Base-by-base conservation (phyloP, 2,888 invertebrate species). In the Stenodera caucasica region DNA sequence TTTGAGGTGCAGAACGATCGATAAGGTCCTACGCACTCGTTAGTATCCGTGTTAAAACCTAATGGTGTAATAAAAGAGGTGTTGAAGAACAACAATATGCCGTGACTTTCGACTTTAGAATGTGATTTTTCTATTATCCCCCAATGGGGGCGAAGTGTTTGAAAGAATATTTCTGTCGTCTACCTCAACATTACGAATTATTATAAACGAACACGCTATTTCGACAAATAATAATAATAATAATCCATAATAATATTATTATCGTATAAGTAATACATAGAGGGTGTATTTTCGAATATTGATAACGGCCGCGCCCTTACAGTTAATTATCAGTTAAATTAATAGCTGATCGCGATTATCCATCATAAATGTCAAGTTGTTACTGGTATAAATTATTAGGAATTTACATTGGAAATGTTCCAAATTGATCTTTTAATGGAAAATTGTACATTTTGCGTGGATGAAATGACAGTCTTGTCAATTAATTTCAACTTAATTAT, bases 71-170 rank as follows among this genome's bases (percentile, higher is more conserved):
- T 58, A 62, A 64, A 67, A 63, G 26, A 65, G 66, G 69, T 64
- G 68, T 64, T 66, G 66, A 65, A 71, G 61, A 66, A 71, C 71
- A 69, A 64, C 64, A 64, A 61, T 68, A 70, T 70, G 63, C 62
- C 71, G 71, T 71, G 71, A 71, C 71, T 61, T 55, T 65, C n/a
- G 21, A 21, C 7, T 58, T 53, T 55, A 26, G 52, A 53, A 49
- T 55, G 55, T 55, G 62, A 62, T 62, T 62, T 62, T 60, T 58
- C 53, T 49, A 21, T 55, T 55, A 50, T 52, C 21, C 45, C 45
- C 45, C 45, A 45, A 21, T 53, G 52, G 32, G 55, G 49, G 18
- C 52, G 33, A 58, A 58, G 58, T 61, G 58, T 57, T 57, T 40
- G 32, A 50, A 58, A 50, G 55, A 62, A 55, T 56, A 62, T 62